Percentiles rank a stretch among this genome's conserved stretches.
Conservation (phyloP, 2,113 vertebrate species). For the Cochlearius cochlearius region DNA sequence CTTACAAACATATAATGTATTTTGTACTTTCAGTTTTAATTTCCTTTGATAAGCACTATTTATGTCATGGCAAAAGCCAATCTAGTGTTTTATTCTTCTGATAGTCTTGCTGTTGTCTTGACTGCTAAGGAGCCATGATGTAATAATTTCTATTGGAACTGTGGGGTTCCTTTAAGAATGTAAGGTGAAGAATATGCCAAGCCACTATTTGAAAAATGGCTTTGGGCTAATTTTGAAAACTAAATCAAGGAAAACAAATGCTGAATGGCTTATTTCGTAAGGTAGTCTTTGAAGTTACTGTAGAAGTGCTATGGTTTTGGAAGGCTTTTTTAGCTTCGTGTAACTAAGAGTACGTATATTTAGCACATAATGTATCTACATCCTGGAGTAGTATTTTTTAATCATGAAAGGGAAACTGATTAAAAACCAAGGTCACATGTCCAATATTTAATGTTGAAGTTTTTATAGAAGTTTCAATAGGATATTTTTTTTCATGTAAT, state of each 20-base stretch:
- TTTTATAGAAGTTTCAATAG: background rate
- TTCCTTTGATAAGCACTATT: constrained; percentile 21
- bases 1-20: background rate
- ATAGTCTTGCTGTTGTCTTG: background rate
- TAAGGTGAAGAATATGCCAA: background rate
- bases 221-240: background rate
- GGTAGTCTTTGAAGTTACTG: background rate
- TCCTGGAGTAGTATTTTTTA: background rate
- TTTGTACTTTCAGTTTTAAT: constrained; percentile 44
- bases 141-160: background rate
- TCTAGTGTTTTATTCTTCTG: background rate
- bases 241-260: background rate
- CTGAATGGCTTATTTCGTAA: background rate
- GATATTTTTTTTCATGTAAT: too few relatives aligned
- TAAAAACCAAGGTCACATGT: background rate
- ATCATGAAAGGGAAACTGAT: background rate
- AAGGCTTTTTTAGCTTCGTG: background rate
- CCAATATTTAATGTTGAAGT: background rate
- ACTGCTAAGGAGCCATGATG: background rate
- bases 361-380: background rate
- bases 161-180: background rate
- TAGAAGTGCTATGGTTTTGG: background rate
- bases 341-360: background rate
- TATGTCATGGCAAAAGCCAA: constrained; percentile 11
- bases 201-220: background rate